phyloP scores from a whole-genome alignment of 2,888 invertebrate genomes.

The Chrysopilus asiliformis region DNA sequence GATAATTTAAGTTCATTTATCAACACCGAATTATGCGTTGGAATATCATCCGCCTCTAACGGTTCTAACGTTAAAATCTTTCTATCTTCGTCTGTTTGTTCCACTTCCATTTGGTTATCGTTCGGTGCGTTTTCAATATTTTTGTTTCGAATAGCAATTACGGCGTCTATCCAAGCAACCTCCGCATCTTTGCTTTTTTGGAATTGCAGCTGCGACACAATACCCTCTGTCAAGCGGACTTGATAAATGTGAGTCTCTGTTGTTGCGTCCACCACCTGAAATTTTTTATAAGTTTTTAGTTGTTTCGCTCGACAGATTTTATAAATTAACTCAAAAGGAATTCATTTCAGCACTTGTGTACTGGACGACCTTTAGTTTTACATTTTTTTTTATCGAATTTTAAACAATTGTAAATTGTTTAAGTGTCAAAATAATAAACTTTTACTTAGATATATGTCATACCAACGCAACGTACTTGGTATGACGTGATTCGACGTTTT shows the following conservation, averaged over 20 bases:
- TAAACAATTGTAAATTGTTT: too few relatives aligned
- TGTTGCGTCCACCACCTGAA: constrained; percentile 69
- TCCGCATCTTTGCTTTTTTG: constrained; percentile 78
- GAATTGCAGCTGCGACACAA: constrained; percentile 77
- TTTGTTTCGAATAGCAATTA: constrained; percentile 49
- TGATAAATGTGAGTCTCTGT: constrained; percentile 98
- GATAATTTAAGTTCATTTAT: constrained; percentile 88
- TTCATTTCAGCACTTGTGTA: too few relatives aligned
- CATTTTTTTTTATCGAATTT: too few relatives aligned
- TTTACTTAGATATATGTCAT: too few relatives aligned
- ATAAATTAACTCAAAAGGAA: too few relatives aligned
- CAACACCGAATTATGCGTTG: constrained; percentile 70
- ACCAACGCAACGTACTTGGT: too few relatives aligned
- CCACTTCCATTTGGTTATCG: constrained; percentile 18
- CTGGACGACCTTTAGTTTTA: too few relatives aligned
- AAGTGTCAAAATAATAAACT: too few relatives aligned
- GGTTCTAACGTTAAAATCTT: constrained; percentile 60
- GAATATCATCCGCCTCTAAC: constrained; percentile 39
- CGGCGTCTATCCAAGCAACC: constrained; percentile 90
- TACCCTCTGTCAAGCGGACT: constrained; percentile 81
- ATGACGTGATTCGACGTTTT: too few relatives aligned
- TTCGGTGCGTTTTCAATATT: constrained; percentile 43
- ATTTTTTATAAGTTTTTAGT: neutral
- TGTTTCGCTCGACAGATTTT: too few relatives aligned
- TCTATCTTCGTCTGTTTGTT: constrained; percentile 37